Evolutionary conservation across 2,113 vertebrate genomes (phyloP).

Genomic region (Entelurus aequoreus): DNA sequence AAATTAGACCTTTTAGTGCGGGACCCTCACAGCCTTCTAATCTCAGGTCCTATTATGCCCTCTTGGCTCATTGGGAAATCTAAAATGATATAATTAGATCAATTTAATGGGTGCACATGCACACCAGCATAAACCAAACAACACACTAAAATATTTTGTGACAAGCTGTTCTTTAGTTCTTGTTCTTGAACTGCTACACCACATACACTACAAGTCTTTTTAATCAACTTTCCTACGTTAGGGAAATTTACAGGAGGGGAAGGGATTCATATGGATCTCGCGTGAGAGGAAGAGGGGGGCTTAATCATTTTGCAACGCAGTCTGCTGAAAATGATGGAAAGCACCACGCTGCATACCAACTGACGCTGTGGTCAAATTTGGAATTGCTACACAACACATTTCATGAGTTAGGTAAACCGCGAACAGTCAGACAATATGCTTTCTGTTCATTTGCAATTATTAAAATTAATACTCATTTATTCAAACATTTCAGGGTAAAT

Average conservation of each 20-base stretch:
- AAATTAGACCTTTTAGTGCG: conserved; percentile 47
- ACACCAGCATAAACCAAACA: conserved; percentile 33
- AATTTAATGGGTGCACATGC: conserved; percentile 49
- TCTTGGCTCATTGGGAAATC: conserved; percentile 53
- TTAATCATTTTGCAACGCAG: too few species aligned
- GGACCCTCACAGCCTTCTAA: conserved; percentile 43
- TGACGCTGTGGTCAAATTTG: too few species aligned
- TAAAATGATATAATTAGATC: conserved; percentile 58
- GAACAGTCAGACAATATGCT: background rate
- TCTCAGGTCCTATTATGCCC: conserved; percentile 48
- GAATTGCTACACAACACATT: too few species aligned
- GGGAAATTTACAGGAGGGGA: conserved; percentile 7
- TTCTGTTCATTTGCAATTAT: conserved; percentile 4
- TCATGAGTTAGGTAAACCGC: too few species aligned
- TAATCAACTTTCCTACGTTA: conserved; percentile 25
- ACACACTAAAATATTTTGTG: conserved; percentile 15
- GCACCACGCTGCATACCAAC: too few species aligned
- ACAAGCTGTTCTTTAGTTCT: conserved; percentile 36
- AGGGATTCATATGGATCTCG: too few species aligned
- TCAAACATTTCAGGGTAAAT: background rate
- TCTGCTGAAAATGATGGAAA: too few species aligned
- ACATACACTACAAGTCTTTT: too few species aligned
- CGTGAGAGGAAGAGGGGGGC: too few species aligned
- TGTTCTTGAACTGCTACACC: conserved; percentile 4
- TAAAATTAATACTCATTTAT: background rate